Base-by-base conservation (phyloP, 1,140 invertebrate species). In the Liolophura sinensis region DNA sequence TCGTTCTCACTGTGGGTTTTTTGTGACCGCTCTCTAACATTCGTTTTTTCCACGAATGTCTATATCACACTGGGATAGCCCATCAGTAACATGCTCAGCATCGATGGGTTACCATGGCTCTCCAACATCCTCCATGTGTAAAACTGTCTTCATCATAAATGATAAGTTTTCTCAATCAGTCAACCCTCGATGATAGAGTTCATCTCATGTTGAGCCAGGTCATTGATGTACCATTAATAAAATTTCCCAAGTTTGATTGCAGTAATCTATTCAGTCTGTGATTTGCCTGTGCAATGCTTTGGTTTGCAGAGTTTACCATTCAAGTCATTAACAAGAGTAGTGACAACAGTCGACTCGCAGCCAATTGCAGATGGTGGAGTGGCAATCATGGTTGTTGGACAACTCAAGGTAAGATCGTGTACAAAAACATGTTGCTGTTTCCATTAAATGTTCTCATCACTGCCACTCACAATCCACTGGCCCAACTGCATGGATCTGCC, bases 261-360 rank as follows among this genome's bases (percentile, higher is more conserved):
- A 54, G n/a, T 40, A 9, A 5, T 40, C 31, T 40, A 40, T 40
- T 40, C 3, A 40, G 9, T 40, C 31, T 40, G 31, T 40, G 31
- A 40, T 40, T 40, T 40, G 9, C 31, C 31, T 5, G 3, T 40
- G 31, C 31, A 40, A 5, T 74, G 75, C 47, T 71, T 77, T 77
- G 71, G 67, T 75, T 89, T 91, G 69, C 83, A 94, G 92, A 89
- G 89, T 80, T 86, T 97, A 84, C 88, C 89, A 67, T 97, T 97
- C 88, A 92, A 95, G 89, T 95, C 95, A 87, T 97, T 97, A 75
- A 90, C 90, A 80, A 90, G 95, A 85, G 88, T 92, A 80, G 92
- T 97, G 80, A 96, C 95, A 63, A 90, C 92, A n/a, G 90, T 96
- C 55, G 95, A 97, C 84, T 94, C 92, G 66, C 95, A 97, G 85